Evolutionary conservation across 2,113 vertebrate genomes (phyloP).

Genomic region (Leucopternis melanops): DNA sequence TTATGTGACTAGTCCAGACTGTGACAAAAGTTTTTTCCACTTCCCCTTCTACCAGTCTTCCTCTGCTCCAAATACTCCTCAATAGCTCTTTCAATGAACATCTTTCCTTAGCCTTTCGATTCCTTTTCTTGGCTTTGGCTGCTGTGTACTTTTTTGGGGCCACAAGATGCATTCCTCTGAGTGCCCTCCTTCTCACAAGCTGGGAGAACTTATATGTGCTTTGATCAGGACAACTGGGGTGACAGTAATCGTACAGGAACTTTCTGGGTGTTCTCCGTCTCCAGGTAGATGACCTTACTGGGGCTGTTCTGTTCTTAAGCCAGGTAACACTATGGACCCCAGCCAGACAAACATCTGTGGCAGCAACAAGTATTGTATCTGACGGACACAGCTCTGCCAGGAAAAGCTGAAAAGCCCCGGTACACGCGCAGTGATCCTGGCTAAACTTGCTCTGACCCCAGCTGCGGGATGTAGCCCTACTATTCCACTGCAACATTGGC

Average conservation of each 20-base stretch:
- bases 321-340: not conserved
- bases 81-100: not conserved
- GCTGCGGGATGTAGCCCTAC: not conserved
- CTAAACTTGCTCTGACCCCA: not conserved
- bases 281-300: not conserved
- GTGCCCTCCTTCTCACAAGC: not conserved
- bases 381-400: not conserved
- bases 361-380: not conserved
- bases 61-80: not conserved
- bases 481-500: not conserved
- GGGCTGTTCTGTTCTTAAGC: not conserved
- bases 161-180: not conserved
- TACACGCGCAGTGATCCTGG: fast-evolving
- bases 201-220: not conserved
- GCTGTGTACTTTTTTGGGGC: not conserved
- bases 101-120: not conserved
- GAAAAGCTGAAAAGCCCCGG: not conserved
- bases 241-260: not conserved
- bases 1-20: not conserved
- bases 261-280: not conserved
- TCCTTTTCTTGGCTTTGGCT: not conserved
- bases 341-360: not conserved
- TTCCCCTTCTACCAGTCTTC: not conserved
- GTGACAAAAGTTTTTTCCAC: not conserved
- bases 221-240: not conserved